Conservation (phyloP, 2,888 invertebrate species). For the Rhamnusium bicolor region DNA sequence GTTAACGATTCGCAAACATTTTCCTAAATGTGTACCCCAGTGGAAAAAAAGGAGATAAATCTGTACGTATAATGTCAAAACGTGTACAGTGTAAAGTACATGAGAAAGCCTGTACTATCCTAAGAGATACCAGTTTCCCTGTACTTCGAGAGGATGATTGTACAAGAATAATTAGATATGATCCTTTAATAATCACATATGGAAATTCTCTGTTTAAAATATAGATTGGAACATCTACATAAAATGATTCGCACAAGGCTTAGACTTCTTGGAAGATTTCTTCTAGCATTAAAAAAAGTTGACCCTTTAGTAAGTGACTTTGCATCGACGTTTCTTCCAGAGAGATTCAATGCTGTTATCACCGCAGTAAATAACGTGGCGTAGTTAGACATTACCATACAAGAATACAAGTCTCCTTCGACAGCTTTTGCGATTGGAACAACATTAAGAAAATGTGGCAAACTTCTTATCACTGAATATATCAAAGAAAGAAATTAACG, state of each 20-base stretch:
- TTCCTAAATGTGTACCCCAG: slow-evolving; percentile 38
- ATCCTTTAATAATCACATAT: slow-evolving; percentile 49
- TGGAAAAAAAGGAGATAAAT: slow-evolving; percentile 41
- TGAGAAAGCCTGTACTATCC: slow-evolving; percentile 35
- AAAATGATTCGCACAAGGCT: slow-evolving; percentile 41
- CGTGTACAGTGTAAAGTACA: slow-evolving; percentile 39
- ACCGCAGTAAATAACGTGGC: slow-evolving; percentile 34
- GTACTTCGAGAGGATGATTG: slow-evolving; percentile 50
- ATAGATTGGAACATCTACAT: slow-evolving; percentile 43
- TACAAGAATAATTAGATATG: slow-evolving; percentile 46
- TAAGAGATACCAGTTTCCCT: slow-evolving; percentile 45
- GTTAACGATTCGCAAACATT: slow-evolving; percentile 47
- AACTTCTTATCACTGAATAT: slow-evolving; percentile 28
- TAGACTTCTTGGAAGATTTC: slow-evolving; percentile 37
- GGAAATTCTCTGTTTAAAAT: slow-evolving; percentile 49
- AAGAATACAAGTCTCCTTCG: slow-evolving; percentile 34
- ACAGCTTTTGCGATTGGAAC: slow-evolving; percentile 46
- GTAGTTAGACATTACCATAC: slow-evolving; percentile 32
- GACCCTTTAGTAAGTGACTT: slow-evolving; percentile 29
- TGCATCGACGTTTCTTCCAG: slow-evolving; percentile 42
- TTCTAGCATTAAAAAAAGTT: slow-evolving; percentile 16
- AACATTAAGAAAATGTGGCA: slow-evolving; percentile 44
- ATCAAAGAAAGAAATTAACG: slow-evolving; percentile 44
- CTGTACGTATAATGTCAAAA: slow-evolving; percentile 36
- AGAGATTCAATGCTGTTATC: slow-evolving; percentile 30